Evolutionary conservation across 2,797 vertebrate genomes (phyloP), one percentile per base, ranked within the genome.

Genomic region (Hyperoplus lanceolatus): DNA sequence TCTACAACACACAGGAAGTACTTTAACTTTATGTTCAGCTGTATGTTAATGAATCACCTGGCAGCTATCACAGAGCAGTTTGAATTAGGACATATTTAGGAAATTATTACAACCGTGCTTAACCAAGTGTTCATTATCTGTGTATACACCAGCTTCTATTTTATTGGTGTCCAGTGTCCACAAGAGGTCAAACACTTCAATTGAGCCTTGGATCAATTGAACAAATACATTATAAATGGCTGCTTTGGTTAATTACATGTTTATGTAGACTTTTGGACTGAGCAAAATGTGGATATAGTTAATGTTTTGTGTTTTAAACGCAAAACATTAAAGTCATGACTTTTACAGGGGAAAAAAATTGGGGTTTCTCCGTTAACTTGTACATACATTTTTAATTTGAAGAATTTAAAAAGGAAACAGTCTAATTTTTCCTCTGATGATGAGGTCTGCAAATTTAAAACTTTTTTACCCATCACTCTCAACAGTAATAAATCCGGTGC

Each of bases 1-100:
- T 89, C 94, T 93, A 64, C 4, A 90, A 87, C 6, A 86, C 46
- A 79, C 36, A 70, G 58, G n/a, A 61, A 53, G 29, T 36, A 53
- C 41, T 60, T 71, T 53, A 18, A 54, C 11, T 43, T 69, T 6
- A 65, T 48, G 29, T 67, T 42, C 50, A 64, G 49, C 36, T 5
- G 50, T 4, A 49, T 5, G 3, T 39, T 18, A 39, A 73, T 6
- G 15, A 58, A 57, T 10, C 29, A 29, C 4, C 9, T 1, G 2
- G 39, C 69, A 66, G 42, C 5, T 43, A 39, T 41, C 3, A 29
- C 14, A 36, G 12, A 51, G 16, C 14, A 12, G 29, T 51, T 45
- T 16, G n/a, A 68, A 36, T 5, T 11, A 65, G 29, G 48, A 51
- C 15, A 41, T 18, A 14, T 48, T 45, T 45, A 7, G 29, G 29